Percentiles rank a stretch among this genome's conserved stretches.
Evolutionary conservation across 2,888 invertebrate genomes (phyloP).

Genomic region (Agrochola circellaris): DNA sequence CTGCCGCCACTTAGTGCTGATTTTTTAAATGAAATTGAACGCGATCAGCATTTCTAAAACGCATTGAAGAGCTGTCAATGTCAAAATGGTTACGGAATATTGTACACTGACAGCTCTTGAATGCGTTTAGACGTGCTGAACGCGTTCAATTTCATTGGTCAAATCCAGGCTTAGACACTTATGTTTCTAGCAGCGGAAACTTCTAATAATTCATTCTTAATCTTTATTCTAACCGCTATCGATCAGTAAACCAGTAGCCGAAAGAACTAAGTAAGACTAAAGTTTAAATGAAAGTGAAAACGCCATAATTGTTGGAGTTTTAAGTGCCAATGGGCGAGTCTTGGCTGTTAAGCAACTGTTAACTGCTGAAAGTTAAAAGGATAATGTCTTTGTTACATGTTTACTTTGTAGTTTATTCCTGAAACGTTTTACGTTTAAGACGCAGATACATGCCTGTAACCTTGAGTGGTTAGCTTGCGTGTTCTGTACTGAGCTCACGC

Average conservation of each 20-base stretch:
- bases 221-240: fast-evolving
- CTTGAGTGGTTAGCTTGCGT: too few relatives aligned
- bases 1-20: too few relatives aligned
- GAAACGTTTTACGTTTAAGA: neutral
- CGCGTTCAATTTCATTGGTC: too few relatives aligned
- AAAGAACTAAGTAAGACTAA: neutral
- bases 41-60: too few relatives aligned
- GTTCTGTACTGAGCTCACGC: too few relatives aligned
- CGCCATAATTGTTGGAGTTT: slow-evolving; percentile 24
- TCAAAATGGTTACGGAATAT: too few relatives aligned
- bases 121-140: too few relatives aligned
- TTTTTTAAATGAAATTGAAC: too few relatives aligned
- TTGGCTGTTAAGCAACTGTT: slow-evolving; percentile 26
- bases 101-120: too few relatives aligned
- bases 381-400: slow-evolving; percentile 35
- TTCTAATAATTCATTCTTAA: neutral
- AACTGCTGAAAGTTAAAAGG: slow-evolving; percentile 40
- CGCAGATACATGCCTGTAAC: too few relatives aligned
- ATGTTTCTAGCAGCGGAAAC: neutral
- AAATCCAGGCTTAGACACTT: too few relatives aligned
- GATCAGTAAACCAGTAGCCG: neutral
- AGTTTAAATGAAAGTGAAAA: slow-evolving; percentile 33
- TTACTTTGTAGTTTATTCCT: slow-evolving; percentile 19
- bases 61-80: too few relatives aligned
- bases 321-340: slow-evolving; percentile 19